Evolutionary conservation across 1,140 invertebrate species (phyloP).

Genomic region (Steinernema khuongi): DNA sequence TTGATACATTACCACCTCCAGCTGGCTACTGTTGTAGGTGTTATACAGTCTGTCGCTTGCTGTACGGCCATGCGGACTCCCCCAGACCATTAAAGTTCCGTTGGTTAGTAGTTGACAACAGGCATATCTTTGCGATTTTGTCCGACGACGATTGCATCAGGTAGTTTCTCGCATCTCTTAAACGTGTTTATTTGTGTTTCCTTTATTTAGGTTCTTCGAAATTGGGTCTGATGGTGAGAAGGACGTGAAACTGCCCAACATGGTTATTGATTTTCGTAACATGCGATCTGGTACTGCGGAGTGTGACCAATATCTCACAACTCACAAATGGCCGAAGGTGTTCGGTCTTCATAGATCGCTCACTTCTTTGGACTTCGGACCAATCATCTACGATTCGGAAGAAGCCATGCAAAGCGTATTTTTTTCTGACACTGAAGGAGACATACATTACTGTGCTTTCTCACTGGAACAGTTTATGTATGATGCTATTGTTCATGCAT

Average conservation of each 20-base stretch:
- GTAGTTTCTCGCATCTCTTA: neutral
- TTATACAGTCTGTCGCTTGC: neutral
- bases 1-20: too few species aligned
- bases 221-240: neutral
- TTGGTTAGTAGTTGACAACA: neutral
- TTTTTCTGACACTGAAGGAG: neutral
- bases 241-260: neutral
- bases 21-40: neutral
- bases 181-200: neutral
- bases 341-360: neutral
- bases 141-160: neutral
- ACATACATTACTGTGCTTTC: neutral
- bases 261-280: neutral
- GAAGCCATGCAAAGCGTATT: neutral
- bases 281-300: neutral
- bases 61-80: neutral
- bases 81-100: neutral
- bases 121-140: neutral
- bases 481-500: neutral
- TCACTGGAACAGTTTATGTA: neutral
- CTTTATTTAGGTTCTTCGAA: neutral
- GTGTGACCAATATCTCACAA: neutral
- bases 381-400: neutral
- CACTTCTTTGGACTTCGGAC: neutral
- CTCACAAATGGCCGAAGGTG: neutral